These are phyloP conservation scores for Petroica traversi DNA, from an alignment of 2,113 vertebrate genomes.

Conservation along the genomic window DNA sequence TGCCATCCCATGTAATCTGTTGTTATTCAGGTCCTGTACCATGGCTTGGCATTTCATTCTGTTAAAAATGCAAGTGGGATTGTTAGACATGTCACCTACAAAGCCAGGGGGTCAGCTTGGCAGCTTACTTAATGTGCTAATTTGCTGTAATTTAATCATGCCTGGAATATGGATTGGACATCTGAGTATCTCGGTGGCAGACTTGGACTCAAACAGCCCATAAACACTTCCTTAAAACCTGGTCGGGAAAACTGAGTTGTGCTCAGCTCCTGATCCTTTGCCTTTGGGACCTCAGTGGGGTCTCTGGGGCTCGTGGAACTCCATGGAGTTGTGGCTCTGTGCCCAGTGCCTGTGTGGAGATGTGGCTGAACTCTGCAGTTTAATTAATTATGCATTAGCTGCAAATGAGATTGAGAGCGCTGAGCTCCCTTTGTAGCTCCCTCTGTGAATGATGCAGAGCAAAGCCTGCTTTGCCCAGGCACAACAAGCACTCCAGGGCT, in stretches of 20 bases:
- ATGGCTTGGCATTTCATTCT: not conserved
- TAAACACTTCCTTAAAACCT: not conserved
- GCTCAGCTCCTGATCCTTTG: not conserved
- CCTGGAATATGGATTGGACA: not conserved
- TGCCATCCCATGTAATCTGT: not conserved
- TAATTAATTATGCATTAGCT: not conserved
- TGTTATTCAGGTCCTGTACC: not conserved
- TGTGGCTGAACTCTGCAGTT: not conserved
- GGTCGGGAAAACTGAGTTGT: accelerated
- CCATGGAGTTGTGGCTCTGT: not conserved
- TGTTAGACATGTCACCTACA: conserved; percentile 40
- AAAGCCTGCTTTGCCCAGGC: not conserved
- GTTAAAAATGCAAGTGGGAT: conserved; percentile 51
- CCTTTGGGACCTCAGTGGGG: not conserved
- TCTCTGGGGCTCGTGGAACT: not conserved
- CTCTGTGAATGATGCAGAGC: accelerated
- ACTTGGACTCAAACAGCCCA: not conserved
- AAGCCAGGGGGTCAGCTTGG: conserved; percentile 11
- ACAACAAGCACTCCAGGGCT: accelerated
- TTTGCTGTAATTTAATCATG: conserved; percentile 59
- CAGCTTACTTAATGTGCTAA: conserved; percentile 48
- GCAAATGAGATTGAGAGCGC: not conserved
- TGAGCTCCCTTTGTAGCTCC: not conserved
- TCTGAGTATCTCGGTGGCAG: not conserved
- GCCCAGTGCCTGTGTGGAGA: not conserved